Evolutionary conservation across 1,140 invertebrate genomes (phyloP), one percentile per base, ranked within the genome.

Genomic region (Zaprionus capensis): DNA sequence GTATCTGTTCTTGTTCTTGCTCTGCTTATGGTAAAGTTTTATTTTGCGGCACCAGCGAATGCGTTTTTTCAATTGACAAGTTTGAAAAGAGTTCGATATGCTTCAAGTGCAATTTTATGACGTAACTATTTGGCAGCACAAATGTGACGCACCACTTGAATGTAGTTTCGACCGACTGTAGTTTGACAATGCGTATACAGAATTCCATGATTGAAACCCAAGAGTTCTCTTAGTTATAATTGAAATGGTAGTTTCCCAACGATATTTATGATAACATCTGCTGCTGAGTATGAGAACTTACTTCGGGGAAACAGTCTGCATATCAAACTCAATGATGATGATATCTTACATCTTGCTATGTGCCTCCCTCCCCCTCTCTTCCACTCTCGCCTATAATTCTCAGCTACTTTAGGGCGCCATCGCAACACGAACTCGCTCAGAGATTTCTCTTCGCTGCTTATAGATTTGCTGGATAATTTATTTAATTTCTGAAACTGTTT

Each of bases 1-100:
- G 38, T 56, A 46, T 62, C 71, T 22, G 53, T 28, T 22, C 22
- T 53, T 22, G 31, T 36, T 34, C 53, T 51, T 75, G 41, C 24
- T 49, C 53, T 38, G 67, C 31, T 51, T 20, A 70, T 67, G 55
- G 53, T 20, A 72, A 72, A 76, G 38, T 66, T 76, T 72, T 55
- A 72, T 65, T 63, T 51, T 62, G 53, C 41, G 31, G 61, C 38
- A 69, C 38, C 36, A 71, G 55, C 62, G 44, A 65, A 71, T 76
- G 74, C 62, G 72, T 71, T 76, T 74, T 44, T 15, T 76, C 56
- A 72, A 76, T 76, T 76, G 69, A 65, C 74, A 76, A 71, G 61
- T 53, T 65, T 24, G 17, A 24, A 41, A 65, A 69, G 56, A 46
- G 26, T 74, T 70, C 71, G 71, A 41, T 28, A 26, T 36, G 44